Base-by-base conservation (phyloP, 2,113 vertebrate genomes). In the Canis aureus region DNA sequence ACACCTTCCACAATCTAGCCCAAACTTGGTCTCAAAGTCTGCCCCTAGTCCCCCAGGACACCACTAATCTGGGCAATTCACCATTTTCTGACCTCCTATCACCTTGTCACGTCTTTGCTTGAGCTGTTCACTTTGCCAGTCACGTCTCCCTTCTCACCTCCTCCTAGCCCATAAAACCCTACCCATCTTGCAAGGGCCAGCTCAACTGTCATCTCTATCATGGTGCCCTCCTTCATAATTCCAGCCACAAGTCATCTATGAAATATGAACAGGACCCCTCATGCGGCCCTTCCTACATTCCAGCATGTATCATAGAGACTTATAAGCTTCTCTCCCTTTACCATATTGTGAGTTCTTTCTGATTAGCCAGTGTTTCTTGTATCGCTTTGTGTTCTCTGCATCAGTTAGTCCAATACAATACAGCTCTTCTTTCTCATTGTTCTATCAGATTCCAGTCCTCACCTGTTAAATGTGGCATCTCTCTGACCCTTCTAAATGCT, bases 281-380 rank as follows among this genome's bases (percentile, higher is more conserved):
- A 0, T 3, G 19, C 4, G 27, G 17, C 15, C 59, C 49, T 32
- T 83, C 62, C 74, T 51, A 13, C 4, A n/a, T 4, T 9, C 17
- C 59, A 23, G 43, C 5, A 2, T 51, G 10, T 8, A 22, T 1
- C 4, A 0, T 11, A 23, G 15, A 59, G 29, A 55, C 32, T 25
- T 20, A 20, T 59, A 23, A 22, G 27, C 2, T 69, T 82, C 15
- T 59, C 81, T n/a, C 69, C 23, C 3, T 80, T 49, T 38, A 22
- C 17, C 8, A 0, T 57, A 29, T 1, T 22, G 38, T 0, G 62
- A 67, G 10, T 25, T 94, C 29, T 53, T 55, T 29, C 11, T 60
- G 49, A 38, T 79, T 71, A 67, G 23, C 6, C 23, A 5, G 13
- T 23, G 17, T 11, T 55, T 92, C 43, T 71, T 19, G 2, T 49